Percentiles rank a stretch among this genome's conserved stretches.
Evolutionary conservation across 2,797 vertebrate genomes (phyloP).

Genomic region (Sebastolobus altivelis): DNA sequence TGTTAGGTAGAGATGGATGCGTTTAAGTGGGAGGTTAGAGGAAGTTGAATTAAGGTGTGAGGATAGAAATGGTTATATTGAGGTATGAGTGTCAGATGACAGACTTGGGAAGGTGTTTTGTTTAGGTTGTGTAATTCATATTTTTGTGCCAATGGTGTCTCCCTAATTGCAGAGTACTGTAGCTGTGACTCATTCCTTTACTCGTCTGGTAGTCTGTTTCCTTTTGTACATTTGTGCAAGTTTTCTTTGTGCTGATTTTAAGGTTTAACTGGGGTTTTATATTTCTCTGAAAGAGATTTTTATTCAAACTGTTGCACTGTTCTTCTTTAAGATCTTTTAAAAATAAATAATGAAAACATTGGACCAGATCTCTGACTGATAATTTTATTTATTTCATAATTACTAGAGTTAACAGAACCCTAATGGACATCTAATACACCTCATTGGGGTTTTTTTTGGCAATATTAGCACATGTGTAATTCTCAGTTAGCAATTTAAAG

Average conservation of each 20-base stretch:
- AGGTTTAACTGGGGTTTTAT: slow-evolving; percentile 1
- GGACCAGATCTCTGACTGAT: background rate
- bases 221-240: background rate
- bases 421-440: background rate
- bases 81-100: background rate
- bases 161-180: background rate
- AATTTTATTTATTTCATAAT: slow-evolving; percentile 55
- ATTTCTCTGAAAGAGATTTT: slow-evolving; percentile 26
- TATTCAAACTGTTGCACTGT: slow-evolving; percentile 15
- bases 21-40: background rate
- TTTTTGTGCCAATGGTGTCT: slow-evolving; percentile 15
- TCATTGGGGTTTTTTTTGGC: background rate
- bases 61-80: background rate
- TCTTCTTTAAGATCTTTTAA: background rate
- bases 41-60: background rate
- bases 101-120: background rate
- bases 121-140: background rate
- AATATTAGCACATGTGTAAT: background rate
- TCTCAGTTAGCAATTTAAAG: slow-evolving; percentile 31
- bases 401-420: slow-evolving; percentile 6
- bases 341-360: slow-evolving; percentile 35
- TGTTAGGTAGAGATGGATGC: background rate
- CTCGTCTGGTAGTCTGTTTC: background rate
- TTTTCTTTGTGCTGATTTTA: slow-evolving; percentile 7
- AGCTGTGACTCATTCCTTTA: background rate